phyloP scores from a whole-genome alignment of 2,113 vertebrate genomes.

The Paratilapia polleni region DNA sequence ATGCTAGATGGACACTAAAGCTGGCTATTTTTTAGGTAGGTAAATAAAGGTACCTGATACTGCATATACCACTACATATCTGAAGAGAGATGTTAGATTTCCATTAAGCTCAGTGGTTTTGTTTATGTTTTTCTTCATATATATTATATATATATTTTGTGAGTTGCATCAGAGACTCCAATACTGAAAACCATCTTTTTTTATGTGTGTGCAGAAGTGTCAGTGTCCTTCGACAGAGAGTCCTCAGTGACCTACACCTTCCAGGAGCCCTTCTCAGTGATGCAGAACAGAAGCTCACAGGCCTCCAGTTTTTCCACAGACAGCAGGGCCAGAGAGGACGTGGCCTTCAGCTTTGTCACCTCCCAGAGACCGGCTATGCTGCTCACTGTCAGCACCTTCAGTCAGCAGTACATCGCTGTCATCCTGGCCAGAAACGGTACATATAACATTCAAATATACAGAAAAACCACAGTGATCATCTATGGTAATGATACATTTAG shows the following conservation, averaged over 20 bases:
- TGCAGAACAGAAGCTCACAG: constrained; percentile 87
- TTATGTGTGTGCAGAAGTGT: constrained; percentile 85
- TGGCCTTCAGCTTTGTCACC: constrained; percentile 91
- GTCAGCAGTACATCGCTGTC: constrained; percentile 89
- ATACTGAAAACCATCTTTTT: neutral
- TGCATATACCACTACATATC: neutral
- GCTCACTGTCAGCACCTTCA: constrained; percentile 88
- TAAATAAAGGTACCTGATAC: neutral
- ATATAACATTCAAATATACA: neutral
- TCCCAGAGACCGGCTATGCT: constrained; percentile 89
- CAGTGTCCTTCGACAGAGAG: constrained; percentile 89
- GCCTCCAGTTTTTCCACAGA: constrained; percentile 87
- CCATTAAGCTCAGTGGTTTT: neutral
- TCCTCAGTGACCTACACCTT: constrained; percentile 92
- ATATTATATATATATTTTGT: neutral
- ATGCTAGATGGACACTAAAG: neutral
- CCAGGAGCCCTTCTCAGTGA: constrained; percentile 95
- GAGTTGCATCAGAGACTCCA: neutral
- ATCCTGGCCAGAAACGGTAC: constrained; percentile 92
- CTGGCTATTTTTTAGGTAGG: neutral
- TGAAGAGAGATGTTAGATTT: neutral
- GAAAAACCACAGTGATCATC: neutral
- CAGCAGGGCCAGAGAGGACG: constrained; percentile 86
- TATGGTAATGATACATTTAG: neutral
- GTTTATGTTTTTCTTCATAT: neutral